Evolutionary conservation across 2,797 vertebrate species (phyloP).

Genomic region (Brotogeris chrysoptera): DNA sequence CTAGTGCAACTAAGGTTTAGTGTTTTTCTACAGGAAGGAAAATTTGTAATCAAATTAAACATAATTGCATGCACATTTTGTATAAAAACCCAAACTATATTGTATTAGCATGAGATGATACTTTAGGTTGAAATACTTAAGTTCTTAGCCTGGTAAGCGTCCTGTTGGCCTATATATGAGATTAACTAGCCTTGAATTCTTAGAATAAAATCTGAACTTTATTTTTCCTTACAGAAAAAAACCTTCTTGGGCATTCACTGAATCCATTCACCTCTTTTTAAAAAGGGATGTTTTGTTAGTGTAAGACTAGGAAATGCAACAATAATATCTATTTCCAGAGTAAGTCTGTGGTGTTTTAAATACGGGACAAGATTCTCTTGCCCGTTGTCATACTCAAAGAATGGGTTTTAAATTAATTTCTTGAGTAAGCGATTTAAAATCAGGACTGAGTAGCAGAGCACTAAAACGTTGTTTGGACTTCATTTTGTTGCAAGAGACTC

Average conservation of each 20-base stretch:
- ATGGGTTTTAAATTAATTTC: neutral
- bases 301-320: neutral
- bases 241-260: neutral
- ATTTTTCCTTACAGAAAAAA: neutral
- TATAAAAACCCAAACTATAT: conserved; percentile 23
- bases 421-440: neutral
- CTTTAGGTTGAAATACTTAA: neutral
- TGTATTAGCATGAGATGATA: neutral
- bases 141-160: neutral
- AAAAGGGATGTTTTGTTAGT: neutral
- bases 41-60: conserved; percentile 71
- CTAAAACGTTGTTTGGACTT: accelerated
- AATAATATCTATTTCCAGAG: neutral
- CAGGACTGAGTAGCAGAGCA: neutral
- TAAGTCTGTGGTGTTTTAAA: neutral
- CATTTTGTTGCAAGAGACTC: neutral
- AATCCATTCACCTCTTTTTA: neutral
- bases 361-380: neutral
- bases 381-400: neutral
- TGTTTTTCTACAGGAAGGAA: conserved; percentile 35
- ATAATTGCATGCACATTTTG: conserved; percentile 55
- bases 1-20: conserved; percentile 49
- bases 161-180: neutral
- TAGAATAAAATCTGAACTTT: neutral
- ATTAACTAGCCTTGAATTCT: neutral